Base-by-base conservation (phyloP, 2,797 vertebrate species). In the Ispidina lecontei region DNA sequence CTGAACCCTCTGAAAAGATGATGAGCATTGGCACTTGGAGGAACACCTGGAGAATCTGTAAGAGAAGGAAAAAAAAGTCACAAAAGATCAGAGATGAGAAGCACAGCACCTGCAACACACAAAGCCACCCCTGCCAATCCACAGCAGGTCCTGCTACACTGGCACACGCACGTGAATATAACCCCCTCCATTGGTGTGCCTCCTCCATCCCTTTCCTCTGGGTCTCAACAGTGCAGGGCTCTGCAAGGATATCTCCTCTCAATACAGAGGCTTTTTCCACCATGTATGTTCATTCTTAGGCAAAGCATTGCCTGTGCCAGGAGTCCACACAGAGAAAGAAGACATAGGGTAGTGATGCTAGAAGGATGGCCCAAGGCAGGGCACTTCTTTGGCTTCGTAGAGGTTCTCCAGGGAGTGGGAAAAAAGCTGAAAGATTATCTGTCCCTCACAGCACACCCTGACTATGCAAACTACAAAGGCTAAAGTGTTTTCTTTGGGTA, bases 1-100 rank as follows among this genome's bases (percentile, higher is more conserved):
- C 99, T 99, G 98, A 99, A 99, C 62, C 99, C 99, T 73, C 99
- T 97, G 96, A 99, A 99, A 96, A 99, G 96, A 95, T 99, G 98
- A 94, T 99, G 99, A 49, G 99, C 98, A 23, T 99, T 99, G 91
- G 98, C 99, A 74, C 99, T 99, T 46, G 99, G 98, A 94, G 99
- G 99, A 73, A 99, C 98, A 19, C 99, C 99, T 1, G 99, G 99
- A 25, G 99, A 99, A 96, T 99, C 99, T 99, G 97, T 9, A 39
- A 68, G 49, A 7, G 25, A 93, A 89, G 10, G n/a, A n/a, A 47
- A 47, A 7, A 54, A 84, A 75, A 82, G 13, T 16, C 76, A 87
- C 26, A 47, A 17, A 90, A 83, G n/a, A 69, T 41, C 13, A 89
- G 23, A 65, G 77, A 26, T 14, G 25, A 60, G 55, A 3, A 70